Conservation (phyloP, 2,888 invertebrate genomes). For the Chymomyza amoena region DNA sequence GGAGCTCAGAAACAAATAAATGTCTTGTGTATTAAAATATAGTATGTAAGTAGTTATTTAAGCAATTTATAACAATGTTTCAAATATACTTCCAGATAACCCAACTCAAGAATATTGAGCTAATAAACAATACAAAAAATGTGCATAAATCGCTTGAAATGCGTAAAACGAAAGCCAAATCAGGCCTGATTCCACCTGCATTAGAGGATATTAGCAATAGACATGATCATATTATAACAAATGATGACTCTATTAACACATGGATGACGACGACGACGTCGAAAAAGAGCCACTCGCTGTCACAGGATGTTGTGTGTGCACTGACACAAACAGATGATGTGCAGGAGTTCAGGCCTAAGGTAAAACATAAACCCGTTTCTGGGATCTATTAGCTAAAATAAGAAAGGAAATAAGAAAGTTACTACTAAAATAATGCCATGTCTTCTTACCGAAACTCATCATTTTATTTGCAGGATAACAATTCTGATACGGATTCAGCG, state of each 20-base stretch:
- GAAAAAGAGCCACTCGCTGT: slow-evolving; percentile 57
- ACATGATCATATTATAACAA: slow-evolving; percentile 9
- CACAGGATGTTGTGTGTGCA: slow-evolving; percentile 25
- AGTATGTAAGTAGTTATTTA: too few species aligned
- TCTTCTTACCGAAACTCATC: not conserved
- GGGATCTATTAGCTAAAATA: too few species aligned
- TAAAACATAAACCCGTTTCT: slow-evolving; percentile 20
- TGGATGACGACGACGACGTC: slow-evolving; percentile 23
- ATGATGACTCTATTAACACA: slow-evolving; percentile 7
- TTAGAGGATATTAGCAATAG: slow-evolving; percentile 37
- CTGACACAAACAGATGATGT: slow-evolving; percentile 43
- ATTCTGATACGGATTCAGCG: slow-evolving; percentile 84
- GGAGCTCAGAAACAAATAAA: not conserved
- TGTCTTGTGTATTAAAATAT: too few species aligned
- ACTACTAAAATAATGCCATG: too few species aligned
- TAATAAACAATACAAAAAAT: slow-evolving; percentile 76
- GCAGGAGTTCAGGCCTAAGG: slow-evolving; percentile 72
- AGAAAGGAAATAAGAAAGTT: too few species aligned
- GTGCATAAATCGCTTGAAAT: slow-evolving; percentile 70
- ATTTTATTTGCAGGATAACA: slow-evolving; percentile 56
- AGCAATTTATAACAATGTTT: too few species aligned
- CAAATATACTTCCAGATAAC: slow-evolving; percentile 78
- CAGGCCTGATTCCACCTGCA: slow-evolving; percentile 23
- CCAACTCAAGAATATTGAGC: slow-evolving; percentile 81
- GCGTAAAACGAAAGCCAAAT: slow-evolving; percentile 50